A percentile compares a stretch with the other conserved stretches of the same genome.
phyloP scores from a whole-genome alignment of 2,888 invertebrate genomes.

The Trichogramma evanescens region DNA sequence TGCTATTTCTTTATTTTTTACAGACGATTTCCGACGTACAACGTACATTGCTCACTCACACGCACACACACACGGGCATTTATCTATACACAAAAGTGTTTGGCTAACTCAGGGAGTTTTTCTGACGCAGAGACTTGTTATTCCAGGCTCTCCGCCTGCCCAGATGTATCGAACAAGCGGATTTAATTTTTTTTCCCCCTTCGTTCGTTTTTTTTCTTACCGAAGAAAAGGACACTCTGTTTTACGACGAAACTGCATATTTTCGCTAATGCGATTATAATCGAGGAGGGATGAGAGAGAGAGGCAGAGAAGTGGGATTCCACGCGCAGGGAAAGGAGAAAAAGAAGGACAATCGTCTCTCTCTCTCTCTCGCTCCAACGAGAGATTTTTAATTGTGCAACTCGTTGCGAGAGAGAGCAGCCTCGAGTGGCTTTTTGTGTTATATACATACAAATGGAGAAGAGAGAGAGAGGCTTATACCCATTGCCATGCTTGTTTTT shows the following conservation, averaged over 20 bases:
- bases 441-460: no score
- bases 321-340: neutral
- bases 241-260: neutral
- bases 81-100: no score
- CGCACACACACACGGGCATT: no score
- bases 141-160: conserved; percentile 16
- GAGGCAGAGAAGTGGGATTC: neutral
- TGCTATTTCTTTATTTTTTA: conserved; percentile 16
- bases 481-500: no score
- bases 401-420: neutral
- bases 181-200: neutral
- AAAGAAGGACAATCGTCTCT: no score
- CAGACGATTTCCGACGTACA: conserved; percentile 13
- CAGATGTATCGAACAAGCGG: conserved; percentile 15
- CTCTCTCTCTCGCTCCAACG: neutral
- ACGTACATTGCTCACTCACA: neutral
- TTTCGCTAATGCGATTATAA: conserved; percentile 18
- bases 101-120: no score
- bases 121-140: conserved; percentile 9
- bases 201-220: neutral
- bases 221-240: no score
- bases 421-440: neutral
- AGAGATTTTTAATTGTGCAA: conserved; percentile 2
- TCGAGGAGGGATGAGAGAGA: neutral
- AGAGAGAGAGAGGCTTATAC: no score